Evolutionary conservation across 2,113 vertebrate genomes (phyloP), one percentile per base, ranked within the genome.

Genomic region (Leptocoma aspasia): DNA sequence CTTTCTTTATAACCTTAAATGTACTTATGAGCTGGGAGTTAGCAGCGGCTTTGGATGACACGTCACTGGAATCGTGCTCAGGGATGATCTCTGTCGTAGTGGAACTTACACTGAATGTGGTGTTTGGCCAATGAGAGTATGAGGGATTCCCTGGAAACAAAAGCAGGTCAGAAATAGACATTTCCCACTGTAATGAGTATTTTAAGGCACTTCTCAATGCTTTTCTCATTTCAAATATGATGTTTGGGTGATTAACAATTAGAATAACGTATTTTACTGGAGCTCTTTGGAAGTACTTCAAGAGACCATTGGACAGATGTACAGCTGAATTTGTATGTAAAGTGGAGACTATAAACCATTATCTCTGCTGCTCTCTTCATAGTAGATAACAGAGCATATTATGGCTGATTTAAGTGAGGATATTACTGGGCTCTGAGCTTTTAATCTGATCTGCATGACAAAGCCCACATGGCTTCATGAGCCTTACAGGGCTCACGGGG

Each of bases 261-360:
- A 86, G 69, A 86, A 52, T 65, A 90, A 86, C 0, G 2, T 76
- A 39, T 90, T 96, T 96, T 61, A 79, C 41, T 0, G 2, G 60
- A 83, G 88, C 82, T 79, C 44, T 90, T 78, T 96, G 92, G 88
- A 95, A 91, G 77, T 71, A 33, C n/a, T 90, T 86, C 78, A 72
- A 70, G 64, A 83, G 79, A 59, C 52, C 68, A 30, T 95, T 89
- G 87, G 94, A 82, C 91, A 96, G 95, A 90, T 95, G 95, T 56
- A 89, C 69, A 84, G 65, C 49, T 86, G 76, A 82, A 86, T 95
- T 84, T 93, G 23, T 95, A 42, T 89, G 73, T 86, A 39, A 93
- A 96, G 82, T 83, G 54, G 47, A 92, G 82, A 41, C 76, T 90
- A 64, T 86, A 96, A 94, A 78, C 64, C 56, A 64, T 95, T 93